These are phyloP conservation scores for Bombylius major DNA, from an alignment of 2,888 invertebrate species.

Conservation along the genomic window DNA sequence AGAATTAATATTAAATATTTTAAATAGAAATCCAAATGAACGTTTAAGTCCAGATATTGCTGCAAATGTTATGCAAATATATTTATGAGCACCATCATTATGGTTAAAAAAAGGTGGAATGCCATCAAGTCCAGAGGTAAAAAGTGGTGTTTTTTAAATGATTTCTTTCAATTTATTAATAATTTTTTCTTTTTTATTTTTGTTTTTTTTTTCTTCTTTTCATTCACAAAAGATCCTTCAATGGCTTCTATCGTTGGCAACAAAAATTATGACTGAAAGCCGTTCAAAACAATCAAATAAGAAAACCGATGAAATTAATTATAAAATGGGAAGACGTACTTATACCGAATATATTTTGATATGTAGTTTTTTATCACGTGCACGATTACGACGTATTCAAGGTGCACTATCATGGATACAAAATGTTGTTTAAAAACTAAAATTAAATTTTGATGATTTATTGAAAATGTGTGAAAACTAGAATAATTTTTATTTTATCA, in stretches of 20 bases:
- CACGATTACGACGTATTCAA: constrained; percentile 46
- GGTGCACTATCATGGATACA: constrained; percentile 54
- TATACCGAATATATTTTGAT: constrained; percentile 60
- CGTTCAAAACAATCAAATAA: constrained; percentile 20
- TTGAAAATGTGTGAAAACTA: no score
- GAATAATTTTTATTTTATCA: no score
- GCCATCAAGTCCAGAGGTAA: constrained; percentile 51
- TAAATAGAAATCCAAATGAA: constrained; percentile 48
- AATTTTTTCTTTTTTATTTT: constrained; percentile 7
- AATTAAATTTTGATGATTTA: not conserved
- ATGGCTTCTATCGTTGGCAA: constrained; percentile 60
- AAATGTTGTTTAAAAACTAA: constrained; percentile 19
- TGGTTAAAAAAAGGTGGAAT: constrained; percentile 47
- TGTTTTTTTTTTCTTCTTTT: no score
- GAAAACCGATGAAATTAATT: constrained; percentile 13
- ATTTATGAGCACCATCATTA: constrained; percentile 59
- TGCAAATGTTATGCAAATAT: constrained; percentile 61
- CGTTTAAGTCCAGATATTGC: constrained; percentile 53
- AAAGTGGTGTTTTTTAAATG: no score
- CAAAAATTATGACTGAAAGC: constrained; percentile 59
- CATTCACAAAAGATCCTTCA: constrained; percentile 50
- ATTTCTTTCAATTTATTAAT: not conserved
- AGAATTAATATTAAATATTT: constrained; percentile 46
- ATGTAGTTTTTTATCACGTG: constrained; percentile 53
- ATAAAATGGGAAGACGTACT: constrained; percentile 42